Conservation (phyloP, 1,140 invertebrate species). For the Drosophila triauraria region DNA sequence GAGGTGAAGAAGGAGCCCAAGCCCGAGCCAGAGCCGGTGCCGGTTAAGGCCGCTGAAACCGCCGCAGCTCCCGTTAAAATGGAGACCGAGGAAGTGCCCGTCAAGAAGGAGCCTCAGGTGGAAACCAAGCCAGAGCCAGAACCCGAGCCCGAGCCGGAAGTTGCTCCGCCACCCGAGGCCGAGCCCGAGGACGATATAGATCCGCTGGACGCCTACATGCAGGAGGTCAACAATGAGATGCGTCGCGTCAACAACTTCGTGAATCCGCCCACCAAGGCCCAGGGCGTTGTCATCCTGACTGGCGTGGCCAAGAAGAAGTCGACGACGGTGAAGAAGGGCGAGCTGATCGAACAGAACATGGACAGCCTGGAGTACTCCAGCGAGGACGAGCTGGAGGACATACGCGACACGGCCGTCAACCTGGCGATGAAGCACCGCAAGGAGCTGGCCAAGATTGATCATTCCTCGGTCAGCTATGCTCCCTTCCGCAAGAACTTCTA, state of each 20-base stretch:
- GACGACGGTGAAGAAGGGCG: constrained; percentile 92
- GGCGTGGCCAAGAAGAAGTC: constrained; percentile 94
- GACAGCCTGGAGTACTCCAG: constrained; percentile 99
- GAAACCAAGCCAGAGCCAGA: constrained; percentile 3
- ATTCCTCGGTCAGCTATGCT: constrained; percentile 92
- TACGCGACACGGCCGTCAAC: constrained; percentile 95
- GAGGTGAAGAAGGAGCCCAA: constrained; percentile 23
- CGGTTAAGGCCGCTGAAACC: neutral
- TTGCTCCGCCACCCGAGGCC: constrained; percentile 1
- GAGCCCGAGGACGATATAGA: constrained; percentile 92
- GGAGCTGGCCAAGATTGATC: constrained; percentile 95
- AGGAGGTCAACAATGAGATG: constrained; percentile 92
- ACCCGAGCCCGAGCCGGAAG: constrained; percentile 24
- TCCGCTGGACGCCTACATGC: constrained; percentile 98
- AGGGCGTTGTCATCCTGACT: constrained; percentile 92
- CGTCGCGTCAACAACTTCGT: constrained; percentile 94
- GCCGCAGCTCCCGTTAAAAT: constrained; percentile 11
- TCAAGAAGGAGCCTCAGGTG: neutral
- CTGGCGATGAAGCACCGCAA: constrained; percentile 95
- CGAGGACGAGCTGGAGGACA: constrained; percentile 97
- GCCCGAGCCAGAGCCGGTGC: neutral
- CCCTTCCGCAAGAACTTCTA: constrained; percentile 98
- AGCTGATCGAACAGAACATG: constrained; percentile 98
- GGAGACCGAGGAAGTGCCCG: constrained; percentile 10
- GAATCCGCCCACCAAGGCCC: constrained; percentile 62